Conservation (phyloP, 2,888 invertebrate species). For the Taphrorychus bicolor region DNA sequence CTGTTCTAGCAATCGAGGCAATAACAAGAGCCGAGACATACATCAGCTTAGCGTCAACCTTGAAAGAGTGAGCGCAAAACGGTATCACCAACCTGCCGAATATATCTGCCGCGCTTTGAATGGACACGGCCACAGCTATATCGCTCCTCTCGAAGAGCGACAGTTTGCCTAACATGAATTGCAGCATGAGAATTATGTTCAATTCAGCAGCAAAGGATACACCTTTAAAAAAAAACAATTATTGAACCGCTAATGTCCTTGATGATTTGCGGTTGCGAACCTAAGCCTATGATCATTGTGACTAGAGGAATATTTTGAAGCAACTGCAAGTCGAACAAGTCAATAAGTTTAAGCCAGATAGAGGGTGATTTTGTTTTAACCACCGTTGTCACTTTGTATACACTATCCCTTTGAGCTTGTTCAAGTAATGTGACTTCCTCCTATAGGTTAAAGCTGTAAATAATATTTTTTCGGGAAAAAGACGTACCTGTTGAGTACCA, state of each 20-base stretch:
- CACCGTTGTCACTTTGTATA: slow-evolving; percentile 52
- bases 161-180: slow-evolving; percentile 59
- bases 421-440: background rate
- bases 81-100: slow-evolving; percentile 57
- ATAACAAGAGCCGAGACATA: slow-evolving; percentile 56
- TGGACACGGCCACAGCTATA: slow-evolving; percentile 56
- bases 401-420: slow-evolving; percentile 4
- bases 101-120: slow-evolving; percentile 58
- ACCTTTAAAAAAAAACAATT: slow-evolving; percentile 48
- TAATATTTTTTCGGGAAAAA: background rate
- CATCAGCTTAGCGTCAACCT: slow-evolving; percentile 55
- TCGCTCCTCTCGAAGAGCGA: slow-evolving; percentile 52
- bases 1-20: slow-evolving; percentile 56
- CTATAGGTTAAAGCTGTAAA: background rate
- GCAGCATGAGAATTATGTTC: slow-evolving; percentile 61
- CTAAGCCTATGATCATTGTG: slow-evolving; percentile 55
- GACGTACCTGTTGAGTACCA: background rate
- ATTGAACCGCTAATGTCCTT: background rate
- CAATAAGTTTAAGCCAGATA: slow-evolving; percentile 46
- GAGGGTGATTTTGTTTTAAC: slow-evolving; percentile 29
- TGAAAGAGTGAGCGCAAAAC: slow-evolving; percentile 52
- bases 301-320: slow-evolving; percentile 53
- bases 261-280: slow-evolving; percentile 45
- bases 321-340: slow-evolving; percentile 54
- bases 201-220: slow-evolving; percentile 61